Base-by-base conservation (phyloP, 2,113 vertebrate species). In the Phalacrocorax brasilianus region DNA sequence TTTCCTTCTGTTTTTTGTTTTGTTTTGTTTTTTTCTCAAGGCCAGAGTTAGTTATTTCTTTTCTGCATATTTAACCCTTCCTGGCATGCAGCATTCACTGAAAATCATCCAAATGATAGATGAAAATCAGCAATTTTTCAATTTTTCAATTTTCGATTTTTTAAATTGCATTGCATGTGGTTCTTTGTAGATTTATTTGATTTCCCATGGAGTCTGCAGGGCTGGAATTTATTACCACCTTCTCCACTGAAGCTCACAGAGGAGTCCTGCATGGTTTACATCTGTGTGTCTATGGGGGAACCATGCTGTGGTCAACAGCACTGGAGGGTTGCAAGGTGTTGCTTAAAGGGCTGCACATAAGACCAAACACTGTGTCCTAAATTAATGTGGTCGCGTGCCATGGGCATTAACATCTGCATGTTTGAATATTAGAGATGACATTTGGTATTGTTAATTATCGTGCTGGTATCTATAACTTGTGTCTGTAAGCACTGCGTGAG, bases 401-500 rank as follows among this genome's bases (percentile, higher is more conserved):
- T 12, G 59, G 70, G 42, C 72, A 38, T 27, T 56, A 33, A 50
- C 42, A 32, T 88, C 83, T 50, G 72, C 77, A 8, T 17, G 68
- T 85, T 66, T 78, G 75, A 74, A 49, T 68, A 40, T 28, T 35
- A 35, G 84, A 42, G 40, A 14, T 89, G 91, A 56, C 71, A 65
- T 93, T 81, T 81, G 91, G 11, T 81, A 28, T 71, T 84, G 80
- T 87, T 95, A 85, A 92, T 91, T 85, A 78, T 30, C 5, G 2
- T 32, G 84, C 70, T 68, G 61, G 68, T 94, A 72, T 49, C 44
- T 23, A 5, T 89, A 75, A 61, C 87, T 86, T 84, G 42, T 86
- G 87, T 89, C 85, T 91, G 84, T 50, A 65, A 92, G 77, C 53
- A 4, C 35, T 35, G 84, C 52, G 11, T 96, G 93, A 95, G 72